Evolutionary conservation across 2,113 vertebrate species (phyloP).

Genomic region (Poecile atricapillus): DNA sequence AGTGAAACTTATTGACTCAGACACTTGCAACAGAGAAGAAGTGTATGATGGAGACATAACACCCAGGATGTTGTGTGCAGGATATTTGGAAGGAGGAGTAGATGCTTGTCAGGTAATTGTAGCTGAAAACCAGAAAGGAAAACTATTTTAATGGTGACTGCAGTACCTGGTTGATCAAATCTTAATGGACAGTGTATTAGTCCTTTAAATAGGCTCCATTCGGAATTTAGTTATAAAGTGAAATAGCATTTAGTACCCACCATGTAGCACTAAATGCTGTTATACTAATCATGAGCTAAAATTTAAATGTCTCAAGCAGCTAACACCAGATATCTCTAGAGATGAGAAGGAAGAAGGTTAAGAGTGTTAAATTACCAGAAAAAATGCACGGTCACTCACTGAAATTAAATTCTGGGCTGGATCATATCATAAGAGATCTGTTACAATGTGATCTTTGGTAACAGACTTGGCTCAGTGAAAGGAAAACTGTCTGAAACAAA

Average conservation of each 20-base stretch:
- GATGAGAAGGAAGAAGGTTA: not conserved
- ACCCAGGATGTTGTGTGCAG: constrained; percentile 87
- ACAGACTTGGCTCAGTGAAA: not conserved
- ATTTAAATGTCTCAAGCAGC: not conserved
- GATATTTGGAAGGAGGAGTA: constrained; percentile 78
- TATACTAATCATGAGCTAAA: not conserved
- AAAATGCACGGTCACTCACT: not conserved
- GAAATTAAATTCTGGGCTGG: not conserved
- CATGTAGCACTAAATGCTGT: not conserved
- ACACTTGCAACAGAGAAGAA: constrained; percentile 76
- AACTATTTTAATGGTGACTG: not conserved
- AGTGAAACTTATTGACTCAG: constrained; percentile 88
- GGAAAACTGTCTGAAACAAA: not conserved
- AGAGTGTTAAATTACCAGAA: not conserved
- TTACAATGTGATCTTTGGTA: not conserved
- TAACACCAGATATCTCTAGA: not conserved
- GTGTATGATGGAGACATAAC: constrained; percentile 74
- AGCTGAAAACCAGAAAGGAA: not conserved
- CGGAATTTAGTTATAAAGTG: not conserved
- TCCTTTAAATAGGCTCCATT: not conserved
- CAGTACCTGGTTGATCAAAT: not conserved
- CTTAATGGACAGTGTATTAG: not conserved
- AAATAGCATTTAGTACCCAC: not conserved
- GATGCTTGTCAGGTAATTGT: constrained; percentile 90
- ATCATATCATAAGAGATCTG: not conserved